Evolutionary conservation across 30 jellyfish, hydroid and myxozoan genomes (phyloP).

Genomic region (Cassiopea xamachana): DNA sequence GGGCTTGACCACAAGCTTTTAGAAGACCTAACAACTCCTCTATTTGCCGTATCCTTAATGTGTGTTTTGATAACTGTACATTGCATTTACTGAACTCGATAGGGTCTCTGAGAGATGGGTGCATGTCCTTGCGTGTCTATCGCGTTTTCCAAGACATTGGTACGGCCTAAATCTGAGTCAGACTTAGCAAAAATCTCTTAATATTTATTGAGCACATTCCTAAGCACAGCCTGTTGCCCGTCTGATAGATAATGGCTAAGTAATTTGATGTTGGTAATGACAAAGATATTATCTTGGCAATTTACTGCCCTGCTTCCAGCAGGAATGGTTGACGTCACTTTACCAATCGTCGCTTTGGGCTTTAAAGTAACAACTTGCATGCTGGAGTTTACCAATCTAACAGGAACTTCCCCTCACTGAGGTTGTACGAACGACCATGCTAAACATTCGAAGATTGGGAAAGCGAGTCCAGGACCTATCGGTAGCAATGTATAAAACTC

Average conservation of each 20-base stretch:
- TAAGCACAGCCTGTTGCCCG: constrained; percentile 33
- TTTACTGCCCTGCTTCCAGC: background rate
- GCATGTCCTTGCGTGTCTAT: constrained; percentile 40
- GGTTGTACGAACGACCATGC: constrained; percentile 56
- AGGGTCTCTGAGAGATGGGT: constrained; percentile 40
- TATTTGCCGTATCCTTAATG: constrained; percentile 30
- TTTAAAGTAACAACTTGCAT: constrained; percentile 1
- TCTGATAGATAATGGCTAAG: constrained; percentile 14
- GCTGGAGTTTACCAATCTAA: constrained; percentile 48
- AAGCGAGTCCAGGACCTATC: constrained; percentile 57
- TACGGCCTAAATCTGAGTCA: constrained; percentile 51
- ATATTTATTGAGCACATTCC: constrained; percentile 30
- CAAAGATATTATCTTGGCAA: background rate
- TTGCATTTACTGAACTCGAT: constrained; percentile 36
- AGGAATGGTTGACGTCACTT: constrained; percentile 30
- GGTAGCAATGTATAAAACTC: constrained; percentile 21
- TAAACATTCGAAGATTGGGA: constrained; percentile 39
- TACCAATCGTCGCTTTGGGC: constrained; percentile 45
- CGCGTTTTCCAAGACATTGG: constrained; percentile 17
- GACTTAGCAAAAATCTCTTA: constrained; percentile 43
- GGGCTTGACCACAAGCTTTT: constrained; percentile 76
- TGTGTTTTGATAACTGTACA: constrained; percentile 39
- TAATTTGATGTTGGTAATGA: constrained; percentile 2
- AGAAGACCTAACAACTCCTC: constrained; percentile 60
- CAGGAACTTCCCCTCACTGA: constrained; percentile 66